Base-by-base conservation (phyloP, 1,140 invertebrate genomes). In the Diachasmimorpha longicaudata region DNA sequence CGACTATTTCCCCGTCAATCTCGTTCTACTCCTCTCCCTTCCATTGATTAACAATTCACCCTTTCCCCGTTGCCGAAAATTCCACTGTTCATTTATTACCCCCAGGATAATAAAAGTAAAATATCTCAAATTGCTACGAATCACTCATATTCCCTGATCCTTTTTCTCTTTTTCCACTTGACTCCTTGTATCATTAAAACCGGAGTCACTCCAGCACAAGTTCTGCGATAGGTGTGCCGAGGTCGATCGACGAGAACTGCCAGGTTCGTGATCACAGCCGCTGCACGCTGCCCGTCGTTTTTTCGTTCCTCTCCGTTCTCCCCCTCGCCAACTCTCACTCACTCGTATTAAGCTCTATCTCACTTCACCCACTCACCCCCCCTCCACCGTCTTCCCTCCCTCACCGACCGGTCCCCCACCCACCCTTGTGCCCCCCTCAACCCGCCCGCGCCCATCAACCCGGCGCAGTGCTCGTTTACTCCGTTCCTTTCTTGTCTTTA, bases 191-290 rank as follows among this genome's bases (percentile, higher is more conserved):
- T 23, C 14, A 16, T 55, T 16, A 52, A 25, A n/a, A 52, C 21
- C 23, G 55, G 16, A 36, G 19, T 63, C 55, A 6, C n/a, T 31
- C 55, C 46, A 46, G 11, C 68, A 63, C 46, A 19, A 31, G 14
- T 10, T 31, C 37, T 70, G 6, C 52, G 69, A 76, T 71, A 48
- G 52, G 74, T 76, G 74, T 71, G 46, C 52, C 67, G 69, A 71
- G 70, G 74, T 76, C 69, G 74, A 71, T 52, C 69, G 69, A 76
- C 55, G 69, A 71, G 52, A 55, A 76, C 74, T 76, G 74, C 67
- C 74, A 71, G 69, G 39, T 39, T 76, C 69, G 44, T 48, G 31
- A 76, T 39, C 58, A 52, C 74, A 44, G 74, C 48, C 67, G 67
- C 67, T 75, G 70, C 67, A 44, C 74, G 23, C 67, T 75, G 67